Conservation (phyloP, 1,140 invertebrate species). For the Planococcus citri region DNA sequence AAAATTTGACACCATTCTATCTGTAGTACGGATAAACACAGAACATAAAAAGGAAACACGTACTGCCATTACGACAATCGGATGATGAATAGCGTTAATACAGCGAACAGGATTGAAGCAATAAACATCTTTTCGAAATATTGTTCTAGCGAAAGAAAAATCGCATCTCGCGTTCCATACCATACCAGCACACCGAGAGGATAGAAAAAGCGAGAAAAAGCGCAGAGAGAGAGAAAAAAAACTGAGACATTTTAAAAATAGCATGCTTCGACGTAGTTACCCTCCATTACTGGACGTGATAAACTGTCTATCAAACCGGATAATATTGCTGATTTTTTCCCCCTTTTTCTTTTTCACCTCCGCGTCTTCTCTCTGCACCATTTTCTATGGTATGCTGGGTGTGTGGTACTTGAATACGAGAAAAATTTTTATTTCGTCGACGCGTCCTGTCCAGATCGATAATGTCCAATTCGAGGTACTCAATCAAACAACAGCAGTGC, state of each 20-base stretch:
- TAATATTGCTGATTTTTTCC: slow-evolving; percentile 4
- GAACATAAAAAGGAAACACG: slow-evolving; percentile 7
- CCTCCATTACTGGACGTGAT: slow-evolving; percentile 5
- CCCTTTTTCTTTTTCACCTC: neutral
- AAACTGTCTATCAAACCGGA: slow-evolving; percentile 6
- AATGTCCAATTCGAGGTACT: neutral
- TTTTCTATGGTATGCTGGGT: too few species aligned
- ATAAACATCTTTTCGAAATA: slow-evolving; percentile 8
- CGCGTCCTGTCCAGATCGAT: neutral
- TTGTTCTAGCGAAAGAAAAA: slow-evolving; percentile 5
- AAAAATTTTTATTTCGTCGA: too few species aligned
- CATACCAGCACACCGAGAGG: too few species aligned
- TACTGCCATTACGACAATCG: slow-evolving; percentile 2
- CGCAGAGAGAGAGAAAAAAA: neutral
- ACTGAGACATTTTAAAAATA: neutral
- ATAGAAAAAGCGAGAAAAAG: too few species aligned
- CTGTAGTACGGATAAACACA: neutral
- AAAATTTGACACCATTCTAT: neutral
- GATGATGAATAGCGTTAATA: slow-evolving; percentile 7
- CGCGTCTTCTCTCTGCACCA: neutral
- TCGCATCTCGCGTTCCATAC: neutral
- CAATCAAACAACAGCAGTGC: neutral
- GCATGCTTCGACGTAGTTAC: neutral
- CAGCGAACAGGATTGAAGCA: slow-evolving; percentile 1
- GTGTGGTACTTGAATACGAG: too few species aligned